phyloP scores from a whole-genome alignment of 2,888 invertebrate genomes.

The Lepidochrysops patricia region DNA sequence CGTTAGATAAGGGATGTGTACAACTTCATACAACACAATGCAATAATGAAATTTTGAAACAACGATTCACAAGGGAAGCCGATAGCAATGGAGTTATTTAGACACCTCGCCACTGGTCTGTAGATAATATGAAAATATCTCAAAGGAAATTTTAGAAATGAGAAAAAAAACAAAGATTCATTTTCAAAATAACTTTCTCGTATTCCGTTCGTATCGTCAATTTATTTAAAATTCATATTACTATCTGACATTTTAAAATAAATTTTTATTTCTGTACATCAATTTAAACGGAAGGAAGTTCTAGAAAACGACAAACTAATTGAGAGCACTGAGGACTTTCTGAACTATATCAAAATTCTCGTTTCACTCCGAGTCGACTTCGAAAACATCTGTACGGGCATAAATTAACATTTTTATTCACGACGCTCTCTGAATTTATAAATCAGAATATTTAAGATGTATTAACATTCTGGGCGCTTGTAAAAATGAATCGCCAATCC shows the following conservation, averaged over 20 bases:
- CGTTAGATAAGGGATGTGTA: too few species aligned
- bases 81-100: too few species aligned
- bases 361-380: background rate
- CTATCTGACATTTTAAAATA: background rate
- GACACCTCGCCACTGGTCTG: too few species aligned
- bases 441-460: background rate
- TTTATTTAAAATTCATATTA: too few species aligned
- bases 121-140: too few species aligned
- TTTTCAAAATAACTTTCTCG: too few species aligned
- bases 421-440: background rate
- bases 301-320: background rate
- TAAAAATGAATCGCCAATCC: background rate
- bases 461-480: slow-evolving; percentile 3
- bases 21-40: too few species aligned
- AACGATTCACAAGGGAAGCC: too few species aligned
- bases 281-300: background rate
- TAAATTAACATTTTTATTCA: slow-evolving; percentile 3
- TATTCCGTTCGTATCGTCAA: too few species aligned
- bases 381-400: background rate
- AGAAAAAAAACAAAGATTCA: too few species aligned
- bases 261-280: background rate
- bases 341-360: background rate
- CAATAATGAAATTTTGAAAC: too few species aligned
- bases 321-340: background rate
- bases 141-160: too few species aligned